A percentile compares a stretch with the other conserved stretches of the same genome.
Evolutionary conservation across 2,888 invertebrate species (phyloP).

Genomic region (Ochropleura leucogaster): DNA sequence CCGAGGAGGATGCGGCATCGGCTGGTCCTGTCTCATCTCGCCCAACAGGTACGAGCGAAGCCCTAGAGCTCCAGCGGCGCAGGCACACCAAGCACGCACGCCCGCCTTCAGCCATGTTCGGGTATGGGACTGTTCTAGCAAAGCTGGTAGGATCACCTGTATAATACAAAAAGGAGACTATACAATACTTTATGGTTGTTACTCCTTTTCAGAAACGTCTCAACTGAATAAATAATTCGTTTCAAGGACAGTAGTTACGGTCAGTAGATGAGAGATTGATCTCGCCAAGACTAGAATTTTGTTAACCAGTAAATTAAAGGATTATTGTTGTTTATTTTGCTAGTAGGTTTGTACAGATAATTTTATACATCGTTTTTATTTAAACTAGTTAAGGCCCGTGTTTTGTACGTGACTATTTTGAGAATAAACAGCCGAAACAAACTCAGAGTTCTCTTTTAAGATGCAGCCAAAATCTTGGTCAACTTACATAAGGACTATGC

Average conservation of each 20-base stretch:
- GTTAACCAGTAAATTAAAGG: background rate
- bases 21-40: slow-evolving; percentile 87
- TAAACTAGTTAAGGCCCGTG: too few species aligned
- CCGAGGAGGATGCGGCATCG: slow-evolving; percentile 80
- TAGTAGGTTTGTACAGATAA: too few species aligned
- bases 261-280: too few species aligned
- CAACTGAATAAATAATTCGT: background rate
- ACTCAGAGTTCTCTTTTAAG: too few species aligned
- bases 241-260: too few species aligned
- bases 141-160: slow-evolving; percentile 97
- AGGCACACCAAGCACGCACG: slow-evolving; percentile 96
- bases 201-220: background rate
- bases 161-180: slow-evolving; percentile 6
- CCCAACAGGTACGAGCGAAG: slow-evolving; percentile 97
- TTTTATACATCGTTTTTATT: too few species aligned
- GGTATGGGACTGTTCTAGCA: slow-evolving; percentile 99
- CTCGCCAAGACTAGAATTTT: background rate
- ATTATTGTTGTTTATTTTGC: too few species aligned
- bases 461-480: too few species aligned
- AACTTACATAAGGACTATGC: too few species aligned
- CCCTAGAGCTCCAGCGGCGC: slow-evolving; percentile 95
- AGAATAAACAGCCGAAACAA: too few species aligned
- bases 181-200: background rate
- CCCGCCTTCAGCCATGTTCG: slow-evolving; percentile 98
- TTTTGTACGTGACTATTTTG: too few species aligned